Percentiles rank a stretch among this genome's conserved stretches.
Evolutionary conservation across 2,888 invertebrate species (phyloP).

Genomic region (Acanthosepion lycidas): DNA sequence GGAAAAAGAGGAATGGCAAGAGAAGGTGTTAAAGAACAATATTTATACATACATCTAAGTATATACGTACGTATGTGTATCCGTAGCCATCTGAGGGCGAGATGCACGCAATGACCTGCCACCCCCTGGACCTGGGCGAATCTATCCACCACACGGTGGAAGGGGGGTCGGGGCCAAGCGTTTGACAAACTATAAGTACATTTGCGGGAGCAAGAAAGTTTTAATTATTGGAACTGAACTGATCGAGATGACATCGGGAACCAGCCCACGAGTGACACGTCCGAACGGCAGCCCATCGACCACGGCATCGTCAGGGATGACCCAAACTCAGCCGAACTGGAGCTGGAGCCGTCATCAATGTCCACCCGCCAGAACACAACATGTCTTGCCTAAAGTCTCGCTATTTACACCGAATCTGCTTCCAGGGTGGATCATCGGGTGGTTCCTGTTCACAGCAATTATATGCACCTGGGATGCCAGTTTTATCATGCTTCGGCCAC

Average conservation of each 20-base stretch:
- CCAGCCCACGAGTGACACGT: not conserved
- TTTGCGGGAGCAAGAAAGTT: constrained; percentile 21
- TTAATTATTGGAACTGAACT: constrained; percentile 4
- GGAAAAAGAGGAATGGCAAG: not conserved
- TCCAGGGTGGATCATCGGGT: constrained; percentile 60
- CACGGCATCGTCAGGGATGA: not conserved
- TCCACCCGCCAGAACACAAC: not conserved
- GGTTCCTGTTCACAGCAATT: constrained; percentile 62
- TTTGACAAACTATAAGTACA: constrained; percentile 33
- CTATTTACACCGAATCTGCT: constrained; percentile 49
- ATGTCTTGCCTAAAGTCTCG: not conserved
- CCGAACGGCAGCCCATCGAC: not conserved
- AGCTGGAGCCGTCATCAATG: not conserved
- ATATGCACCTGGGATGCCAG: constrained; percentile 67
- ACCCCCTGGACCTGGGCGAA: constrained; percentile 34
- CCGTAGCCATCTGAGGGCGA: not conserved
- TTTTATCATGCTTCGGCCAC: constrained; percentile 65
- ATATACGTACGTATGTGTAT: not conserved
- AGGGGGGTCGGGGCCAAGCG: constrained; percentile 20
- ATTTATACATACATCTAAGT: not conserved
- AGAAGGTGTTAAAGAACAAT: constrained; percentile 10
- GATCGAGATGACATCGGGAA: constrained; percentile 13
- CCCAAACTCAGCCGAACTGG: not conserved
- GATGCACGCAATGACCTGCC: constrained; percentile 24
- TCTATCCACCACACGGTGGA: not conserved